Evolutionary conservation across 2,113 vertebrate genomes (phyloP).

Genomic region (Centropus bengalensis): DNA sequence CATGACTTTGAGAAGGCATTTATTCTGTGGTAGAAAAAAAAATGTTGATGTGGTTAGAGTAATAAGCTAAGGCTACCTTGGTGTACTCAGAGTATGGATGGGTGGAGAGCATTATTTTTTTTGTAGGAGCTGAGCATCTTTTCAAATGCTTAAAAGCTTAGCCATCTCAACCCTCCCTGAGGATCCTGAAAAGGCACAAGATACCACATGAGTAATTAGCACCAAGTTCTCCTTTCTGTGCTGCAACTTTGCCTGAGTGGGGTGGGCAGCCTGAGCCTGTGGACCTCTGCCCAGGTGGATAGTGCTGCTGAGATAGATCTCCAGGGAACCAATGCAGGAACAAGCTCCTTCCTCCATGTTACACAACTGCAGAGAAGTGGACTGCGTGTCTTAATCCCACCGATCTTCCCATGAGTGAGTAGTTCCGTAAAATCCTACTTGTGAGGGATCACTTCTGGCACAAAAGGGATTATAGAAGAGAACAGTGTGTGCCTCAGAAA

Average conservation of each 20-base stretch:
- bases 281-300: neutral
- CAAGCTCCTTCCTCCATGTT: neutral
- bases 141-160: neutral
- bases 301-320: neutral
- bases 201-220: neutral
- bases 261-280: neutral
- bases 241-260: rapidly evolving
- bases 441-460: neutral
- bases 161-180: neutral
- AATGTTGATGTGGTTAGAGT: neutral
- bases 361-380: rapidly evolving
- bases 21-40: neutral
- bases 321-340: neutral
- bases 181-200: neutral
- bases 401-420: rapidly evolving
- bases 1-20: neutral
- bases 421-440: rapidly evolving
- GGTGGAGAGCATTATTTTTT: neutral
- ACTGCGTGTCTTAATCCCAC: rapidly evolving
- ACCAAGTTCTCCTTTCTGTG: neutral
- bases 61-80: neutral
- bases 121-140: neutral
- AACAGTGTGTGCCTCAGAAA: neutral
- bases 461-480: neutral
- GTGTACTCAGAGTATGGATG: neutral